Evolutionary conservation across 2,888 invertebrate species (phyloP).

Genomic region (Chromoteleia sp.): DNA sequence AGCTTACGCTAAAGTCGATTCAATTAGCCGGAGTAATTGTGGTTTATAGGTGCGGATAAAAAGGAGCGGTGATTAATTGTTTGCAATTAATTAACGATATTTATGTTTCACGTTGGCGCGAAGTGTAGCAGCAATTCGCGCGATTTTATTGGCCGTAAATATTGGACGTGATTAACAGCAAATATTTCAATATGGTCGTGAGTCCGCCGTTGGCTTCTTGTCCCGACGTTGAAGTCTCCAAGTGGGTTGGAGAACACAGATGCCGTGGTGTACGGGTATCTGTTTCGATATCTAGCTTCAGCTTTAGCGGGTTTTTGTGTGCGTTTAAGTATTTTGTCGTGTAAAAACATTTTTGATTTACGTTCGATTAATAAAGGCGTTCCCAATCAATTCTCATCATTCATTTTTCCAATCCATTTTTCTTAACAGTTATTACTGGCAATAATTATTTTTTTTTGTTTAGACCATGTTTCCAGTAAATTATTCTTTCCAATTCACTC

Average conservation of each 20-base stretch:
- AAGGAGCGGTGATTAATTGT: background rate
- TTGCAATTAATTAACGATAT: slow-evolving; percentile 14
- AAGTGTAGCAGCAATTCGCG: slow-evolving; percentile 5
- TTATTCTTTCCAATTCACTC: no score
- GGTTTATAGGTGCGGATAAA: slow-evolving; percentile 3
- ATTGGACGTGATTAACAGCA: slow-evolving; percentile 6
- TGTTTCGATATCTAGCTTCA: background rate
- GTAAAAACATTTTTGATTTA: no score
- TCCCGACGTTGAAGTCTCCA: slow-evolving; percentile 73
- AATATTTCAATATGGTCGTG: slow-evolving; percentile 17
- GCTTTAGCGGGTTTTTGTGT: no score
- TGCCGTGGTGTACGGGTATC: background rate
- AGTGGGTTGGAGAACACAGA: background rate
- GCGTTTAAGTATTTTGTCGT: no score
- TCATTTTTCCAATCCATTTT: no score
- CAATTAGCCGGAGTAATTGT: slow-evolving; percentile 2
- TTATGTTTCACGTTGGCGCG: background rate
- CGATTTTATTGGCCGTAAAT: slow-evolving; percentile 11
- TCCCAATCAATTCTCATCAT: no score
- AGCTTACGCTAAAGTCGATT: background rate
- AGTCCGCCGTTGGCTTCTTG: slow-evolving; percentile 4
- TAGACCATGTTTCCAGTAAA: no score
- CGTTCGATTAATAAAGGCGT: no score
- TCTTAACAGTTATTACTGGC: no score
- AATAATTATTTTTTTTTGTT: no score